Percentiles rank a stretch among this genome's conserved stretches.
phyloP scores from a whole-genome alignment of 2,113 vertebrate species.

The Lontra canadensis region DNA sequence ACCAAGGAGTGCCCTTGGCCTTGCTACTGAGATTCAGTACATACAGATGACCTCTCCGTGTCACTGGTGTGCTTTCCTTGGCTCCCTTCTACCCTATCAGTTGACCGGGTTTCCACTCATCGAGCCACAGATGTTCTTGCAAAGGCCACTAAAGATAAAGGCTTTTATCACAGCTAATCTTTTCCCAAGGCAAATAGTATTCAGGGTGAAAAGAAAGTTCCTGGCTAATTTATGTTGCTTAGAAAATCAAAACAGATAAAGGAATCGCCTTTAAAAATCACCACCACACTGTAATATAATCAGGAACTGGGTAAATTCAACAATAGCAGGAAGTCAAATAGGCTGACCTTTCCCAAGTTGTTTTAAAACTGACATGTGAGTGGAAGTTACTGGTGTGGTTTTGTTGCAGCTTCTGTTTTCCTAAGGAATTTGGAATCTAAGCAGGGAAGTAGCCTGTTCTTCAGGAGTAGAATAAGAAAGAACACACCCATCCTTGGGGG shows the following conservation, averaged over 20 bases:
- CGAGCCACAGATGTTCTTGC: neutral
- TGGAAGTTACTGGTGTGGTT: constrained; percentile 63
- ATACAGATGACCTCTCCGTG: constrained; percentile 68
- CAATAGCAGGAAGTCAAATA: constrained; percentile 84
- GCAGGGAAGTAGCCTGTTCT: constrained; percentile 30
- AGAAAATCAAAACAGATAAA: constrained; percentile 70
- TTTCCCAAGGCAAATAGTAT: constrained; percentile 51
- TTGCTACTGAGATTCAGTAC: constrained; percentile 42
- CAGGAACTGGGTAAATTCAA: constrained; percentile 79
- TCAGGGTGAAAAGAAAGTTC: constrained; percentile 58
- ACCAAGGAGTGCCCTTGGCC: neutral
- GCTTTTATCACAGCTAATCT: constrained; percentile 62
- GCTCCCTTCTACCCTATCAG: neutral
- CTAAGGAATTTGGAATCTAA: constrained; percentile 60
- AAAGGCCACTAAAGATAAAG: neutral
- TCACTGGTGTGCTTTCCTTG: constrained; percentile 76
- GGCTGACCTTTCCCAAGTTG: constrained; percentile 80
- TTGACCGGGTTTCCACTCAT: neutral
- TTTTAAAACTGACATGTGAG: constrained; percentile 63
- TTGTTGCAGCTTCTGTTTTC: constrained; percentile 63
- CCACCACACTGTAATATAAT: constrained; percentile 74
- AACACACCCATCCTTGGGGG: neutral
- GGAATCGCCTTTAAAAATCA: constrained; percentile 70
- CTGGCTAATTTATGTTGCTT: constrained; percentile 65
- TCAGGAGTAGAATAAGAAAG: constrained; percentile 45